Percentiles rank a stretch among this genome's conserved stretches.
These are phyloP conservation scores for Lymantria dispar DNA, from an alignment of 2,888 invertebrate genomes.

Conservation along the genomic window DNA sequence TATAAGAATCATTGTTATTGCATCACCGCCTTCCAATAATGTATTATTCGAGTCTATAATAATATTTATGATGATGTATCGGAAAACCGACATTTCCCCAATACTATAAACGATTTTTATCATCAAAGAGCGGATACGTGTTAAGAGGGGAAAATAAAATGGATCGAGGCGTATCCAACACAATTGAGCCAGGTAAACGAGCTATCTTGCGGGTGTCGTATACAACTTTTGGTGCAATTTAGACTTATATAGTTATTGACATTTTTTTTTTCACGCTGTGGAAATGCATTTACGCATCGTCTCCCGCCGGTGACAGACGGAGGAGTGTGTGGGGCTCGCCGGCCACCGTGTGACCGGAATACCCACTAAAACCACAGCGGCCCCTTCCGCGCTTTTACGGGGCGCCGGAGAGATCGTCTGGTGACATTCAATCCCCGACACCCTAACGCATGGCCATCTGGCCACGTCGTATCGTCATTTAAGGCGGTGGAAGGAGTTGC, in stretches of 20 bases:
- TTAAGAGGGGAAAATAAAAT: background rate
- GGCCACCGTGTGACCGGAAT: too few relatives aligned
- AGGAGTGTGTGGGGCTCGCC: too few relatives aligned
- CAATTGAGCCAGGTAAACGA: background rate
- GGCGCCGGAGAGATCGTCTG: too few relatives aligned
- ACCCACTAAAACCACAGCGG: too few relatives aligned
- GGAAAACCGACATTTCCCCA: background rate
- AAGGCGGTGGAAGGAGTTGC: too few relatives aligned
- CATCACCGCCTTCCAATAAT: background rate
- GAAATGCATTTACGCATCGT: too few relatives aligned
- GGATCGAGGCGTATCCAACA: background rate
- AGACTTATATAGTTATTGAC: background rate
- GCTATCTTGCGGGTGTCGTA: background rate
- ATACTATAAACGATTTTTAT: background rate
- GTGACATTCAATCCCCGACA: too few relatives aligned
- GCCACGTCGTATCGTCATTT: too few relatives aligned
- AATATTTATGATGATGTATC: background rate
- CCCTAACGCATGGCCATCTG: too few relatives aligned
- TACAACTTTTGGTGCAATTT: background rate
- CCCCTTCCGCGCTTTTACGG: too few relatives aligned
- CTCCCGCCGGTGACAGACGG: too few relatives aligned
- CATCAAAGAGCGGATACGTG: background rate
- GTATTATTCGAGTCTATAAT: background rate
- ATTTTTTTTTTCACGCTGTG: too few relatives aligned
- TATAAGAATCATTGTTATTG: background rate